Conservation (phyloP, 1,140 invertebrate species). For the Formica exsecta region DNA sequence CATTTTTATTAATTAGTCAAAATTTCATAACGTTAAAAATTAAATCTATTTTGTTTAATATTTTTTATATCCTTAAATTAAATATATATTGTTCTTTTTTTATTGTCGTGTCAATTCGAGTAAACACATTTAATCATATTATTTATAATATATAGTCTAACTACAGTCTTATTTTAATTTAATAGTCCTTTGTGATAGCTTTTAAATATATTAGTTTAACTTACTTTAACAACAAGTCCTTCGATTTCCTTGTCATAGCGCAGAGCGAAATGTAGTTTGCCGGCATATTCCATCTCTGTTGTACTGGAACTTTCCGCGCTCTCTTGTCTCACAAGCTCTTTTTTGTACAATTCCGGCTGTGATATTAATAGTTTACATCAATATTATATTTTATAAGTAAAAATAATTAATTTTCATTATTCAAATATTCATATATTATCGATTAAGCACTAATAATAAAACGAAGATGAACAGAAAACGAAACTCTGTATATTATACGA, state of each 20-base stretch:
- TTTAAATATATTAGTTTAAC: conserved; percentile 26
- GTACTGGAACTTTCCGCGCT: conserved; percentile 91
- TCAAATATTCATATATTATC: neutral
- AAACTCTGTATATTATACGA: neutral
- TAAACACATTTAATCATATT: neutral
- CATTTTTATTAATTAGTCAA: neutral
- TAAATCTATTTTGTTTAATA: conserved; percentile 19
- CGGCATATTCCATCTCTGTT: conserved; percentile 91
- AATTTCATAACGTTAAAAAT: neutral
- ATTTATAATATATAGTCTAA: neutral
- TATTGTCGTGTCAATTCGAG: neutral
- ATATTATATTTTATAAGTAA: neutral
- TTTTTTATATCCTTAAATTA: neutral
- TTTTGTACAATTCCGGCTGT: conserved; percentile 93
- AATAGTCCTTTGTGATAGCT: neutral
- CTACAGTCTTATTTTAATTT: neutral
- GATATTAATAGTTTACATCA: conserved; percentile 61
- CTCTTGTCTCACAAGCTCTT: conserved; percentile 90
- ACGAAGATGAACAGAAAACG: neutral
- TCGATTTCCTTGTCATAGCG: conserved; percentile 92
- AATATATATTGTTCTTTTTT: neutral
- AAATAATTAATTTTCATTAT: neutral
- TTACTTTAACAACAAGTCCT: conserved; percentile 91
- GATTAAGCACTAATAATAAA: neutral
- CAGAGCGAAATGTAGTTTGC: conserved; percentile 92